These are phyloP conservation scores for Aricia agestis DNA, from an alignment of 1,140 invertebrate species.

Conservation along the genomic window DNA sequence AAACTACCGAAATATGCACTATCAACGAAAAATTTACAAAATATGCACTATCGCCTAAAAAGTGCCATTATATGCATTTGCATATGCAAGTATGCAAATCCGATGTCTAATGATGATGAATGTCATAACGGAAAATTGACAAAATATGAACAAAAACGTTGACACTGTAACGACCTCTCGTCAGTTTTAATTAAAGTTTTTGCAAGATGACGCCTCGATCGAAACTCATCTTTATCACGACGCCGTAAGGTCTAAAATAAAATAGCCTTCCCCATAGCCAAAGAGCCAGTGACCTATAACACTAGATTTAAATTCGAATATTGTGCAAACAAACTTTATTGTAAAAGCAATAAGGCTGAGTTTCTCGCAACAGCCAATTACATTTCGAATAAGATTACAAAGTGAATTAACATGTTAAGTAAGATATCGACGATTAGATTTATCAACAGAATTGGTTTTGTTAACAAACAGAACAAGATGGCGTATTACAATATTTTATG, in stretches of 20 bases:
- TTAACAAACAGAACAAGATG: background rate
- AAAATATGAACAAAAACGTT: background rate
- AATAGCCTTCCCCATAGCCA: background rate
- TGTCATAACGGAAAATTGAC: background rate
- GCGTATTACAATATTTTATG: background rate
- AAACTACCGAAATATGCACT: too few species aligned
- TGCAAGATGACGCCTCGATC: background rate
- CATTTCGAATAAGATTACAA: background rate
- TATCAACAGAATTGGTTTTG: background rate
- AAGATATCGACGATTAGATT: constrained; percentile 1
- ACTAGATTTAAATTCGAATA: constrained; percentile 1
- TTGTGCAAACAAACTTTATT: background rate
- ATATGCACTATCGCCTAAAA: too few species aligned
- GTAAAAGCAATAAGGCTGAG: background rate
- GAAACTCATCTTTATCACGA: background rate
- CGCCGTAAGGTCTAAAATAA: background rate
- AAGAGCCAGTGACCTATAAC: background rate
- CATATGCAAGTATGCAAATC: too few species aligned
- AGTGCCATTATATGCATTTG: too few species aligned
- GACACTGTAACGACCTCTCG: background rate
- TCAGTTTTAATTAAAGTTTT: constrained; percentile 4
- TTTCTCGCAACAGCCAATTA: background rate
- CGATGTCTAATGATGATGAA: background rate
- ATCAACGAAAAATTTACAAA: too few species aligned
- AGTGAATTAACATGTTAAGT: background rate